Evolutionary conservation across 2,888 invertebrate species (phyloP).

Genomic region (Erebia aethiops): DNA sequence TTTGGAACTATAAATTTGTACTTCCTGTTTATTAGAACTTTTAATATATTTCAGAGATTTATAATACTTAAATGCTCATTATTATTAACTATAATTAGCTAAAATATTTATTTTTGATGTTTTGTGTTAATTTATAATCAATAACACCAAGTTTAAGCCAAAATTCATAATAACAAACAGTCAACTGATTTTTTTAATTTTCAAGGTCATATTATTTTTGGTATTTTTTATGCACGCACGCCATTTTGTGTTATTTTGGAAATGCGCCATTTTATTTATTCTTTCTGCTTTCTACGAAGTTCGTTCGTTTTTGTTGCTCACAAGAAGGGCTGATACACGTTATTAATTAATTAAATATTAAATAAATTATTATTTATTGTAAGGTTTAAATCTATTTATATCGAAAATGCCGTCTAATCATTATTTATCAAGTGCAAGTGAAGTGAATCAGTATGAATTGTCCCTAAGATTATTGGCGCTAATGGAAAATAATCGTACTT

Average conservation of each 20-base stretch:
- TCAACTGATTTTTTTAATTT: conserved; percentile 26
- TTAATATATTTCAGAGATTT: not conserved
- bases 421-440: conserved; percentile 69
- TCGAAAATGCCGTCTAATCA: conserved; percentile 75
- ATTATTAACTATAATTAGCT: no score
- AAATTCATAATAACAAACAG: conserved; percentile 11
- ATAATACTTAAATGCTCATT: not conserved
- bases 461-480: conserved; percentile 77
- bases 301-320: conserved; percentile 57
- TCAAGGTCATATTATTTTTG: conserved; percentile 34
- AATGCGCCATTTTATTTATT: conserved; percentile 40
- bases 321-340: conserved; percentile 52
- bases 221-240: conserved; percentile 36
- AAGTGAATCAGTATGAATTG: conserved; percentile 81
- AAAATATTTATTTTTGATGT: not conserved
- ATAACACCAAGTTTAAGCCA: not conserved
- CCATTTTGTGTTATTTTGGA: conserved; percentile 56
- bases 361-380: conserved; percentile 60
- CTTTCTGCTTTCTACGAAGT: conserved; percentile 29
- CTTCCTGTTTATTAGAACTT: not conserved
- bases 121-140: not conserved
- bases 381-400: conserved; percentile 71
- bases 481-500: conserved; percentile 74
- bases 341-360: conserved; percentile 23
- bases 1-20: not conserved